phyloP scores from a whole-genome alignment of 2,797 vertebrate genomes.

The Sciurus vulgaris region DNA sequence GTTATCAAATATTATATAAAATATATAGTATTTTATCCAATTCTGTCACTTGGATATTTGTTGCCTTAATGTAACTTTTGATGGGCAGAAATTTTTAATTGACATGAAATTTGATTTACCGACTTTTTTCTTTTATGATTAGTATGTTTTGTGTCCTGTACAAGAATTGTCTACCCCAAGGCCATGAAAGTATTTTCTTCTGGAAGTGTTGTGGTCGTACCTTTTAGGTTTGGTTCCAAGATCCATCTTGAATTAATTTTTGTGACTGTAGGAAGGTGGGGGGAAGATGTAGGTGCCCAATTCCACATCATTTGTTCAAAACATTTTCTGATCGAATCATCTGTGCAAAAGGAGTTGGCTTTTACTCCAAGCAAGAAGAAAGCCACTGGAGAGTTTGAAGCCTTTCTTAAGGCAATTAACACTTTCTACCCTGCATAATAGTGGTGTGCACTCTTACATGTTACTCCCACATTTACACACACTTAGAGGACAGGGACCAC shows the following conservation, averaged over 20 bases:
- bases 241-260: background rate
- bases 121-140: conserved; percentile 37
- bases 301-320: conserved; percentile 18
- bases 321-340: background rate
- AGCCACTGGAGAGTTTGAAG: background rate
- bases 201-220: background rate
- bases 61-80: conserved; percentile 36
- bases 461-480: background rate
- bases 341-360: background rate
- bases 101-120: background rate
- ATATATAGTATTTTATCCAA: conserved; percentile 2
- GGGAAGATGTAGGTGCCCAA: background rate
- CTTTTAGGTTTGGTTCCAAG: conserved; percentile 31
- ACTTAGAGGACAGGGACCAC: conserved; percentile 16
- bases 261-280: background rate
- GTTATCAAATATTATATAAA: background rate
- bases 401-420: background rate
- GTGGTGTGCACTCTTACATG: background rate
- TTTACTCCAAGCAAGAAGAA: conserved; percentile 37
- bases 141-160: background rate
- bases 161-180: conserved; percentile 1
- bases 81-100: conserved; percentile 47
- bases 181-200: background rate
- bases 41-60: background rate
- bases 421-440: background rate